phyloP scores from a whole-genome alignment of 1,140 invertebrate genomes.

The Zaprionus lachaisei region DNA sequence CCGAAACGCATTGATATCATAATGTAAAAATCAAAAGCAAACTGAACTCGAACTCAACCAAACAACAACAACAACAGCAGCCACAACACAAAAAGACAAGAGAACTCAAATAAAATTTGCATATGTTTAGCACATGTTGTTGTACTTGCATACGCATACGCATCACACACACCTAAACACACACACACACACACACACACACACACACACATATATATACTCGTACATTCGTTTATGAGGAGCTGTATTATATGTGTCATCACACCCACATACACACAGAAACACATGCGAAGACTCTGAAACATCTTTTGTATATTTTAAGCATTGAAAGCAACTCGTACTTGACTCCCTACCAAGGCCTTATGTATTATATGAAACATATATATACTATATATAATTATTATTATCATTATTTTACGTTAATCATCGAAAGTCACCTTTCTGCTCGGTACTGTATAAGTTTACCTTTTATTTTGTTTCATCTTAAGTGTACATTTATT shows the following conservation, averaged over 20 bases:
- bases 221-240: constrained; percentile 27
- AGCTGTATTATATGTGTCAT: constrained; percentile 74
- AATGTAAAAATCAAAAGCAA: constrained; percentile 65
- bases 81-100: constrained; percentile 13
- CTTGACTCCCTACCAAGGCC: constrained; percentile 55
- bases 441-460: constrained; percentile 62
- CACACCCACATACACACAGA: constrained; percentile 22
- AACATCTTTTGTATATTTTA: constrained; percentile 48
- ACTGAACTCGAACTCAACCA: constrained; percentile 35
- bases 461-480: constrained; percentile 61
- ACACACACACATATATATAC: constrained; percentile 29
- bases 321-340: constrained; percentile 55
- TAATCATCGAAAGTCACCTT: constrained; percentile 38
- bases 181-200: constrained; percentile 34
- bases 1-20: constrained; percentile 66
- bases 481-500: constrained; percentile 76
- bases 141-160: constrained; percentile 38
- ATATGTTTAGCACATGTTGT: constrained; percentile 61
- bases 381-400: constrained; percentile 50
- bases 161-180: constrained; percentile 14
- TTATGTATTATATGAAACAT: constrained; percentile 81
- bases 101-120: constrained; percentile 61
- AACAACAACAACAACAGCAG: constrained; percentile 38
- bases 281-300: constrained; percentile 33
- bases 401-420: constrained; percentile 47